phyloP scores from a whole-genome alignment of 2,888 invertebrate species.

The Cerastis leucographa region DNA sequence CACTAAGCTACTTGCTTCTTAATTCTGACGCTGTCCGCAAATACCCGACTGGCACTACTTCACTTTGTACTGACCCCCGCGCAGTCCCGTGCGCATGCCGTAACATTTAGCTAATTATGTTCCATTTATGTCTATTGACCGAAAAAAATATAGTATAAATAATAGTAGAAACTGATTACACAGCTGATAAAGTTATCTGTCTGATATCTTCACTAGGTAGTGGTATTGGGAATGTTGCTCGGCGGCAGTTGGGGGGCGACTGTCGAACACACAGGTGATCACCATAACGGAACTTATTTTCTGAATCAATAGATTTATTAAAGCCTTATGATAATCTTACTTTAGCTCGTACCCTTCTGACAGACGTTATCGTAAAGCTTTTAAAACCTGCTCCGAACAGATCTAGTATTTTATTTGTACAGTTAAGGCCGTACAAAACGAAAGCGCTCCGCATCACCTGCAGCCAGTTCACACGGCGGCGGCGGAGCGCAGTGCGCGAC shows the following conservation, averaged over 20 bases:
- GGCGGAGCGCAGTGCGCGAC: neutral
- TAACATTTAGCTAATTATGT: constrained; percentile 3
- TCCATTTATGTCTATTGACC: constrained; percentile 10
- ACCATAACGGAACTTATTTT: constrained; percentile 9
- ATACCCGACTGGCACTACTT: neutral
- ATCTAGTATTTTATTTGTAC: constrained; percentile 60
- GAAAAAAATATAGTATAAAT: too few species aligned
- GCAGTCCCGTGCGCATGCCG: neutral
- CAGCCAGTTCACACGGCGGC: constrained; percentile 45
- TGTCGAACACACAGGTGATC: neutral
- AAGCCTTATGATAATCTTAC: neutral
- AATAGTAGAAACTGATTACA: too few species aligned
- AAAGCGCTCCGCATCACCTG: constrained; percentile 52
- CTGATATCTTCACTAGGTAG: neutral
- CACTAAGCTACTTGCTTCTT: neutral
- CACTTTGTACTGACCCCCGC: constrained; percentile 2
- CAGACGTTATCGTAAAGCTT: constrained; percentile 14
- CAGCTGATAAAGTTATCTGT: constrained; percentile 14
- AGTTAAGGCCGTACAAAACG: constrained; percentile 54
- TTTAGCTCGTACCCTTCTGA: neutral
- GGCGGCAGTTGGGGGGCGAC: neutral
- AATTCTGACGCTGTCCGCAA: neutral
- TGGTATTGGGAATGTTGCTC: neutral
- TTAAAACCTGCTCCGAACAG: constrained; percentile 26
- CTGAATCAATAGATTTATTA: constrained; percentile 5